Conservation (phyloP, 2,113 vertebrate genomes). For the Budorcas taxicolor region DNA sequence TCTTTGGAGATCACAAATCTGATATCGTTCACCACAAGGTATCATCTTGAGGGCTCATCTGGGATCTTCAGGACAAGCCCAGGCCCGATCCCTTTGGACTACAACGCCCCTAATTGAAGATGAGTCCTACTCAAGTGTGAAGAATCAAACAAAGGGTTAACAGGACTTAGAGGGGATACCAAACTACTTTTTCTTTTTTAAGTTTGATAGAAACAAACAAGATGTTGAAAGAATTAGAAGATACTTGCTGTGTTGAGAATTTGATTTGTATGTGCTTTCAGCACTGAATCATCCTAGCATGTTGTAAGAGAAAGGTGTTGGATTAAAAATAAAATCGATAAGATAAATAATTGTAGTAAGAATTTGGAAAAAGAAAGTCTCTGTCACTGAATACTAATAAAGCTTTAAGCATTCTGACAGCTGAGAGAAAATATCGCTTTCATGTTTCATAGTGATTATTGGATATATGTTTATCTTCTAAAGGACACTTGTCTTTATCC, state of each 20-base stretch:
- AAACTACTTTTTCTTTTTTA: neutral
- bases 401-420: neutral
- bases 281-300: neutral
- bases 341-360: neutral
- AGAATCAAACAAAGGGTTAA: neutral
- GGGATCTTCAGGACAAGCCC: neutral
- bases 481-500: constrained; percentile 2
- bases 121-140: neutral
- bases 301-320: neutral
- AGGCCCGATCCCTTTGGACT: neutral
- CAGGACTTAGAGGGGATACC: neutral
- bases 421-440: neutral
- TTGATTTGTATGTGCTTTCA: constrained; percentile 21
- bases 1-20: neutral
- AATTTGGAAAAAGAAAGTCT: neutral
- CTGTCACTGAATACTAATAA: neutral
- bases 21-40: neutral
- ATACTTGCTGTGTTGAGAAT: constrained; percentile 8
- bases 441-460: neutral
- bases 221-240: constrained; percentile 11
- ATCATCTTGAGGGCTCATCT: neutral
- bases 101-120: neutral
- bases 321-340: neutral
- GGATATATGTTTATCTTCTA: neutral
- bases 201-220: neutral